Percentiles rank a stretch among this genome's conserved stretches.
phyloP scores from a whole-genome alignment of 2,113 vertebrate species.

The Carassius gibelio region DNA sequence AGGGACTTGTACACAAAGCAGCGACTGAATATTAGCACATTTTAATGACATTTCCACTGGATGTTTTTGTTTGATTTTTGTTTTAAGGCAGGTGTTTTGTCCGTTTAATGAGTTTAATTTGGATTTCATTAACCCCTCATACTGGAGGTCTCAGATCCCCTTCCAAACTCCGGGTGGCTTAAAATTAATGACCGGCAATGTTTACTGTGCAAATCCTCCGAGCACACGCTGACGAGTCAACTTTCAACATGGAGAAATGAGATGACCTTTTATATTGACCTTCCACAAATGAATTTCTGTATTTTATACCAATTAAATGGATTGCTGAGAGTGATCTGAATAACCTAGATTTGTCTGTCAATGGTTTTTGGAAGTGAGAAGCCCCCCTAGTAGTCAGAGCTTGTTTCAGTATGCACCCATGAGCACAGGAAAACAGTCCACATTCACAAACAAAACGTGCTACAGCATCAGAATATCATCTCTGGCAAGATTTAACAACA shows the following conservation, averaged over 20 bases:
- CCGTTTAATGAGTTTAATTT: slow-evolving; percentile 75
- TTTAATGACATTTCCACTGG: slow-evolving; percentile 67
- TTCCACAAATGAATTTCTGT: slow-evolving; percentile 61
- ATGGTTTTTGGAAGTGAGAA: slow-evolving; percentile 57
- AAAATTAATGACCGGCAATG: slow-evolving; percentile 64
- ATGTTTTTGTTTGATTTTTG: slow-evolving; percentile 65
- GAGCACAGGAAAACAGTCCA: background rate
- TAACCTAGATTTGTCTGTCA: slow-evolving; percentile 71
- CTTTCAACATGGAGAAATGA: slow-evolving; percentile 59
- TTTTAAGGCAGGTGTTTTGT: slow-evolving; percentile 75
- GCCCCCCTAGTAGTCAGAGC: slow-evolving; percentile 17
- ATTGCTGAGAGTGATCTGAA: slow-evolving; percentile 68
- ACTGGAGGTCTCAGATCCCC: slow-evolving; percentile 61
- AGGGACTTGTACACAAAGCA: slow-evolving; percentile 62
- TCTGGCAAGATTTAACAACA: slow-evolving; percentile 9
- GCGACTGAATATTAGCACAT: slow-evolving; percentile 70
- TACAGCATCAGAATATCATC: background rate
- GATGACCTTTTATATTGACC: slow-evolving; percentile 54
- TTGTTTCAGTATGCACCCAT: background rate
- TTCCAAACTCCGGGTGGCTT: slow-evolving; percentile 45
- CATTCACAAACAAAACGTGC: background rate
- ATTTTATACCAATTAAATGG: slow-evolving; percentile 73
- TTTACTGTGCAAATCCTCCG: slow-evolving; percentile 55
- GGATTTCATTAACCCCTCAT: slow-evolving; percentile 78
- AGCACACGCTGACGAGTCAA: slow-evolving; percentile 59